phyloP scores from a whole-genome alignment of 2,888 invertebrate species.

The Diplolepis rosae region DNA sequence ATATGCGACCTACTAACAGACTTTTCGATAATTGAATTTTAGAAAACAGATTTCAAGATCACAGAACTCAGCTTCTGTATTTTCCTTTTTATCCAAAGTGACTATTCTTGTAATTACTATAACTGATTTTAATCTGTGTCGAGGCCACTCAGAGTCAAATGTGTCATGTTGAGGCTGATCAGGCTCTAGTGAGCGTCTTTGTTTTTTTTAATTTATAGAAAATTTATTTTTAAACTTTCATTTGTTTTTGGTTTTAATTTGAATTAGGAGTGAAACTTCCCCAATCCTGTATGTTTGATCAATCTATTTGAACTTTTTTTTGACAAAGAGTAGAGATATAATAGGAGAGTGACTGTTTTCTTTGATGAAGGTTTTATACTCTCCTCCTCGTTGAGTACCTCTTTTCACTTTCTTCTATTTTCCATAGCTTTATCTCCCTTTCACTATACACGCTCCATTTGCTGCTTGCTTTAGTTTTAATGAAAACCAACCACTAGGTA shows the following conservation, averaged over 20 bases:
- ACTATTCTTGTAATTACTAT: constrained; percentile 5
- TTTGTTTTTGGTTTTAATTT: background rate
- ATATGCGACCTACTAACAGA: constrained; percentile 17
- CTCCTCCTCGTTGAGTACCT: background rate
- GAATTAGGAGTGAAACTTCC: background rate
- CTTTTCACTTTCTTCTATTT: background rate
- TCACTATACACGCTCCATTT: constrained; percentile 3
- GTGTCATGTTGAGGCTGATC: background rate
- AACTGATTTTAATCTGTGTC: constrained; percentile 13
- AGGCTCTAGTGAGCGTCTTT: background rate
- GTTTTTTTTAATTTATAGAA: background rate
- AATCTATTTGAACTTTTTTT: too few relatives aligned
- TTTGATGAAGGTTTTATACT: background rate
- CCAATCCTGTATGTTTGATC: too few relatives aligned
- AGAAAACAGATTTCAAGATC: background rate
- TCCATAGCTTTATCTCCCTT: background rate
- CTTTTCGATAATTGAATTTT: background rate
- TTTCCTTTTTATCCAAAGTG: background rate
- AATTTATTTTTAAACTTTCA: too few relatives aligned
- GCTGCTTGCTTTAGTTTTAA: constrained; percentile 1
- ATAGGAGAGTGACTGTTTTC: background rate
- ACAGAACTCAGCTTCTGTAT: background rate
- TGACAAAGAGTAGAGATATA: background rate
- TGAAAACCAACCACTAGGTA: constrained; percentile 39
- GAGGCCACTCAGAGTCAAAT: constrained; percentile 6